These are phyloP conservation scores for Drosophila bifasciata DNA, from an alignment of 1,140 invertebrate species.

Conservation along the genomic window DNA sequence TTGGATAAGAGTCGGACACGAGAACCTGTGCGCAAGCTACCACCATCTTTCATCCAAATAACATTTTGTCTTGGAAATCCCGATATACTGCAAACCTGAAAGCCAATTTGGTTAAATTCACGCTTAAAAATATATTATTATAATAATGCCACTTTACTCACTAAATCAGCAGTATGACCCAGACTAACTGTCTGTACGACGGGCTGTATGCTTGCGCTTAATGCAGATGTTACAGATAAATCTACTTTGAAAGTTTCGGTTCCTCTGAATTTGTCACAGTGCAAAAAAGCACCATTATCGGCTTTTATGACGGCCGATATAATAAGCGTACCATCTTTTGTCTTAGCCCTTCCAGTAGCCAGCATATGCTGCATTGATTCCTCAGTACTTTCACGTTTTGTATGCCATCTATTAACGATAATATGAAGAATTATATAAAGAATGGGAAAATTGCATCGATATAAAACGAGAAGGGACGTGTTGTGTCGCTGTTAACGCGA, in stretches of 20 bases:
- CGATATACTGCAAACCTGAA: constrained; percentile 88
- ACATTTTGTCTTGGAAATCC: constrained; percentile 90
- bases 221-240: constrained; percentile 84
- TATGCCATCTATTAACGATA: constrained; percentile 84
- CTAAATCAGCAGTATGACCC: constrained; percentile 85
- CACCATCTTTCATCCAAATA: constrained; percentile 90
- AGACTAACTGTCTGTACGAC: constrained; percentile 85
- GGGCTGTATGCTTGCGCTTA: constrained; percentile 85
- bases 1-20: constrained; percentile 85
- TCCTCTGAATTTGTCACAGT: constrained; percentile 85
- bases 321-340: constrained; percentile 85
- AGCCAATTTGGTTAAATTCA: constrained; percentile 24
- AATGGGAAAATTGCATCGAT: neutral
- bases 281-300: constrained; percentile 85
- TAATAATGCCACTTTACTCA: constrained; percentile 77
- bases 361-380: constrained; percentile 85
- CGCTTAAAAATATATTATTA: neutral
- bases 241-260: constrained; percentile 86
- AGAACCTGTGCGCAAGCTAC: constrained; percentile 86
- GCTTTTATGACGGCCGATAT: constrained; percentile 85
- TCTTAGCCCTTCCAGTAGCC: constrained; percentile 83
- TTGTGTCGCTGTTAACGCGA: too few relatives aligned
- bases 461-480: too few relatives aligned
- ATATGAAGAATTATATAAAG: neutral
- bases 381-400: constrained; percentile 84